Evolutionary conservation across 1,140 invertebrate genomes (phyloP), one percentile per base, ranked within the genome.

Genomic region (Eupristina koningsbergeri): DNA sequence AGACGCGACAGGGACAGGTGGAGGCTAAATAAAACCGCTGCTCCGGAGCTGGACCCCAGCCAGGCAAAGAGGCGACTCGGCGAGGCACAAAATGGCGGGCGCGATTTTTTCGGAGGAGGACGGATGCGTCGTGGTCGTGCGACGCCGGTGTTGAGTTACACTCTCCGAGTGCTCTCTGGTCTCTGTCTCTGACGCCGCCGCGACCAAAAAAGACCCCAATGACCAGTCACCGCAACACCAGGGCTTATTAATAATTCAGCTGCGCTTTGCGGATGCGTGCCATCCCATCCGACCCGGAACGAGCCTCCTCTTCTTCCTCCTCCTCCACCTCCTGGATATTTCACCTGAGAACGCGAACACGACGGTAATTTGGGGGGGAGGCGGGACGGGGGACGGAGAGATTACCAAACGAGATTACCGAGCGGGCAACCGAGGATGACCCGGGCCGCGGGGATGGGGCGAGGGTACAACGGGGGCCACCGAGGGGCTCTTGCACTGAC

Each of bases 11-110:
- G 89, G 87, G 91, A 93, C 92, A 93, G 92, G 92, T 93, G 92
- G 91, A 90, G 91, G 91, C 91, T 92, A 93, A 92, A 93, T 93
- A 90, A 92, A 93, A 90, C 91, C 88, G 41, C 58, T 64, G 63
- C 92, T 34, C n/a, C n/a, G n/a, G 53, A 74, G 11, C 80, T 76
- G 91, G 92, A 92, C 88, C 88, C 86, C 86, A 88, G 92, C 92
- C 92, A 92, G 87, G 83, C 83, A 36, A 64, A 71, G 29, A 75
- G 36, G 39, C 36, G 45, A 34, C 69, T 36, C 74, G 29, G 50
- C 47, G 17, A 0, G 31, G 29, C 41, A 7, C 67, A 71, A 71
- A 36, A 71, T 71, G 67, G 67, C 67, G 67, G 36, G 19, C 36
- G 67, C 67, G 39, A 69, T 69, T 69, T 69, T 69, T 69, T 39